A percentile compares a stretch with the other conserved stretches of the same genome.
Evolutionary conservation across 1,140 invertebrate species (phyloP).

Genomic region (Meloidogyne hapla): DNA sequence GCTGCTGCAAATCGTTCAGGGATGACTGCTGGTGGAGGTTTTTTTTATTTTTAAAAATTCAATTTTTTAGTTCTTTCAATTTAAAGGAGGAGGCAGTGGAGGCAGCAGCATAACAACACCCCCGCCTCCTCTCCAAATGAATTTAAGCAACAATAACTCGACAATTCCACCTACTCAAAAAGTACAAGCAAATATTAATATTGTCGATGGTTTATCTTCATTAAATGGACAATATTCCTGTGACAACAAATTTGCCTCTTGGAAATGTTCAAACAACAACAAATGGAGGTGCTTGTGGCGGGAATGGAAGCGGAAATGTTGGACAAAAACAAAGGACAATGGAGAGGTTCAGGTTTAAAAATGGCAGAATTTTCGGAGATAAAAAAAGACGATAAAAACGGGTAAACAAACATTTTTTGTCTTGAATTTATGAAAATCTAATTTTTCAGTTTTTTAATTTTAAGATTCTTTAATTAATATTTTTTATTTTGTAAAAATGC

Average conservation of each 20-base stretch:
- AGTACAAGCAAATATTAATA: background rate
- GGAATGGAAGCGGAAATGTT: background rate
- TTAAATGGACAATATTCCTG: too few species aligned
- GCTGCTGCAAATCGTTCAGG: slow-evolving; percentile 30
- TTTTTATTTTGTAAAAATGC: background rate
- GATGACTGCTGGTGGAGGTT: background rate
- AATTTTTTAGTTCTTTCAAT: too few species aligned
- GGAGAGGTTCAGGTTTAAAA: background rate
- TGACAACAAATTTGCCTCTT: too few species aligned
- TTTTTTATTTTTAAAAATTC: background rate
- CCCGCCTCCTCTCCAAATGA: background rate
- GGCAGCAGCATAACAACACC: background rate
- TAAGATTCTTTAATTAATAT: too few species aligned
- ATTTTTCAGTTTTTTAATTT: too few species aligned
- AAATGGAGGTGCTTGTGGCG: background rate
- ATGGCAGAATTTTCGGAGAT: too few species aligned
- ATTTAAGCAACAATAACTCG: background rate
- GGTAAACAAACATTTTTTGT: too few species aligned
- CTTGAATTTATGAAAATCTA: too few species aligned
- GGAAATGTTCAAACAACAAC: too few species aligned
- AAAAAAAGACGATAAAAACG: background rate
- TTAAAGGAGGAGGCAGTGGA: background rate
- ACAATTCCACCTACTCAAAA: background rate
- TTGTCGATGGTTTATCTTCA: background rate
- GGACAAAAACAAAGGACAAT: background rate